These are phyloP conservation scores for Caenorhabditis macrosperma DNA, from an alignment of 2,888 invertebrate genomes.

Conservation along the genomic window DNA sequence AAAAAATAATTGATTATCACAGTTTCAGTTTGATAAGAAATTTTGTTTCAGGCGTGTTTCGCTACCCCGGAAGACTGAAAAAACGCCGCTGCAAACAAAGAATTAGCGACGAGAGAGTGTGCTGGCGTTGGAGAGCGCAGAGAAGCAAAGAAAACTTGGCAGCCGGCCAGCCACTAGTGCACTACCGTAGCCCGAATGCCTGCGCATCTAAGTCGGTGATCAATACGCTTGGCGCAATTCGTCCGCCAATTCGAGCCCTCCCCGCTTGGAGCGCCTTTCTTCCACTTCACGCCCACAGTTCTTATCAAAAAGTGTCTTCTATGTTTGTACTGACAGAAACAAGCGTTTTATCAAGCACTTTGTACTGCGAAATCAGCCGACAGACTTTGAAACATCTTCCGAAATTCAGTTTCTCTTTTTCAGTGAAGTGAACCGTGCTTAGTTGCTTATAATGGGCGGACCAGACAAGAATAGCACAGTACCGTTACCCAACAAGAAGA, in stretches of 20 bases:
- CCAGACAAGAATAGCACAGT: constrained; percentile 68
- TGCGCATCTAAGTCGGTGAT: constrained; percentile 47
- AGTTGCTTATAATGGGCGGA: constrained; percentile 52
- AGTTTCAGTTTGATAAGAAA: too few species aligned
- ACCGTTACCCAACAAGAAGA: constrained; percentile 70
- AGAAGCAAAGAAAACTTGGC: constrained; percentile 30
- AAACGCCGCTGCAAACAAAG: constrained; percentile 28
- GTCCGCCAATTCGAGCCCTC: constrained; percentile 49
- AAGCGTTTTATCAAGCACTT: constrained; percentile 12
- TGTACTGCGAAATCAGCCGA: background rate
- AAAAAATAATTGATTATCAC: background rate
- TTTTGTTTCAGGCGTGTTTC: background rate
- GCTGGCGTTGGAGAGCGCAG: constrained; percentile 29
- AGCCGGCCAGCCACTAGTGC: constrained; percentile 32
- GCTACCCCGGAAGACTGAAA: constrained; percentile 6
- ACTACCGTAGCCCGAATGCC: constrained; percentile 52
- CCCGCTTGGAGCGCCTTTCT: constrained; percentile 14
- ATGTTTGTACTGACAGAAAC: constrained; percentile 8
- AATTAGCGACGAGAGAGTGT: constrained; percentile 32
- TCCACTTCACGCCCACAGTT: background rate
- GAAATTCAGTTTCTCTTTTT: background rate
- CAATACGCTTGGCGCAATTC: constrained; percentile 54
- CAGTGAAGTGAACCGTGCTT: constrained; percentile 47
- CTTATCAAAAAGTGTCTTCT: constrained; percentile 25
- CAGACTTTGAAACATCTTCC: background rate